Conservation (phyloP, 2,113 vertebrate genomes). For the Axis porcinus region DNA sequence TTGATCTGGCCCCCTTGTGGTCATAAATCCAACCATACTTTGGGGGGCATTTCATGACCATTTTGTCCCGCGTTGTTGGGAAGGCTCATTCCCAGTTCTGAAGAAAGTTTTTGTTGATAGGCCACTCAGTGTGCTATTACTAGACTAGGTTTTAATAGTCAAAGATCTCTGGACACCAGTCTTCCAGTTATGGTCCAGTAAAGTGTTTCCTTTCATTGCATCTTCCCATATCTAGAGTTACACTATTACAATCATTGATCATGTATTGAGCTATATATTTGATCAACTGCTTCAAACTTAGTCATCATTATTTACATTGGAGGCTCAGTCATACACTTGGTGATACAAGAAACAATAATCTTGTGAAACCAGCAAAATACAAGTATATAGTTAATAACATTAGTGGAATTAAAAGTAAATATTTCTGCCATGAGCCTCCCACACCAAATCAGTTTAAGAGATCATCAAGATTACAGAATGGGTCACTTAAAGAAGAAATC, state of each 20-base stretch:
- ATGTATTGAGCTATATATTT: neutral
- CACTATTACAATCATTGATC: neutral
- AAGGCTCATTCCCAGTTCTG: neutral
- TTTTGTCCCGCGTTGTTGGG: too few species aligned
- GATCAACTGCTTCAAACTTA: neutral
- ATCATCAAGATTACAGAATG: neutral
- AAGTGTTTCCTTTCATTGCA: neutral
- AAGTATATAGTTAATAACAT: neutral
- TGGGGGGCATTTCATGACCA: too few species aligned
- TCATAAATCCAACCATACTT: too few species aligned
- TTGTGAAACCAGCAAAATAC: neutral
- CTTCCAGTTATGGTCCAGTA: neutral
- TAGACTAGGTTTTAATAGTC: neutral
- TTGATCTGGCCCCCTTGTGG: too few species aligned
- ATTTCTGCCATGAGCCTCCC: neutral
- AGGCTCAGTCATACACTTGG: neutral
- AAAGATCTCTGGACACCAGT: neutral
- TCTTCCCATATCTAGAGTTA: neutral
- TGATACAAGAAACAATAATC: neutral
- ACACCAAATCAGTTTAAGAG: neutral
- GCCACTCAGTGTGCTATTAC: neutral
- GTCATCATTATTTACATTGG: neutral
- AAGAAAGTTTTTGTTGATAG: neutral
- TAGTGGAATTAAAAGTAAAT: neutral
- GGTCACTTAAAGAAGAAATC: neutral